Evolutionary conservation across 2,888 invertebrate genomes (phyloP).

Genomic region (Drosophila affinis): DNA sequence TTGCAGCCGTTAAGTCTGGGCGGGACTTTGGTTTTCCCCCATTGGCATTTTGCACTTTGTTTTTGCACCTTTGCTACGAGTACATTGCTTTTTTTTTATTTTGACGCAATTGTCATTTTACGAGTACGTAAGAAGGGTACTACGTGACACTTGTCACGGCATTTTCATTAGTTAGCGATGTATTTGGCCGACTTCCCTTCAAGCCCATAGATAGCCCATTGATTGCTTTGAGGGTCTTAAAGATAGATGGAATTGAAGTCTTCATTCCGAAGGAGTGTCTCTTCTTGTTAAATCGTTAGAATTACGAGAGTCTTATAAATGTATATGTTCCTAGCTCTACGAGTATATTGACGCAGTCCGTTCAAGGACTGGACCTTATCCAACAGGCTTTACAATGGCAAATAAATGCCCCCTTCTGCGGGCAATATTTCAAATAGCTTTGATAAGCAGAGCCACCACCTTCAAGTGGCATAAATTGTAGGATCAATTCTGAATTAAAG

Average conservation of each 20-base stretch:
- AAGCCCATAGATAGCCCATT: neutral
- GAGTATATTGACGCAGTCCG: slow-evolving; percentile 4
- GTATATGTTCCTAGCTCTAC: neutral
- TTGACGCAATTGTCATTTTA: slow-evolving; percentile 14
- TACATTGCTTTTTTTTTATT: neutral
- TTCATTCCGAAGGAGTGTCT: neutral
- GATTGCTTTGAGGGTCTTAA: neutral
- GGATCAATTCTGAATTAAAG: neutral
- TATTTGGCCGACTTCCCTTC: neutral
- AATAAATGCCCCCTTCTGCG: slow-evolving; percentile 10
- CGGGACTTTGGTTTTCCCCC: slow-evolving; percentile 33
- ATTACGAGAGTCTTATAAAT: neutral
- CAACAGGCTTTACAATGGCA: slow-evolving; percentile 8
- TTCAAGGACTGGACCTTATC: slow-evolving; percentile 21
- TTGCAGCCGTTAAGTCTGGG: slow-evolving; percentile 70
- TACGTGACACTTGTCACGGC: slow-evolving; percentile 53
- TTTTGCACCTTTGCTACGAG: slow-evolving; percentile 2
- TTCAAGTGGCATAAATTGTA: neutral
- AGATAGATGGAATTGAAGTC: neutral
- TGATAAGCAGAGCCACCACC: neutral
- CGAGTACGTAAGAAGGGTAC: neutral
- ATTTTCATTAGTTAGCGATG: slow-evolving; percentile 24
- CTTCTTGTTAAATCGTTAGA: neutral
- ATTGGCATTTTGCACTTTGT: slow-evolving; percentile 6
- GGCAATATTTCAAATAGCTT: neutral